Conservation (phyloP, 2,113 vertebrate genomes). For the Choloepus hoffmanni region DNA sequence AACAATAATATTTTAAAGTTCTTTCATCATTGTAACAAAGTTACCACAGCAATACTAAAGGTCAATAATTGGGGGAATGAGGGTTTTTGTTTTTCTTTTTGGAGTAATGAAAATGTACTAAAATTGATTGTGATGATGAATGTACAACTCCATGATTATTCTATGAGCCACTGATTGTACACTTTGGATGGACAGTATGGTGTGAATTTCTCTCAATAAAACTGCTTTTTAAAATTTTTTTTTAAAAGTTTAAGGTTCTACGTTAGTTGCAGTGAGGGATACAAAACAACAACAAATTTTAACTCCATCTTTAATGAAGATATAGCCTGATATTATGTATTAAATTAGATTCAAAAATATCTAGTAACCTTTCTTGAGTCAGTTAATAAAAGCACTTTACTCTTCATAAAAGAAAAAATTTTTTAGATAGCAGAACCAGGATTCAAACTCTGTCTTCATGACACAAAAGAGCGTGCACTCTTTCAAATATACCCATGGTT, state of each 20-base stretch:
- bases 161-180: no score
- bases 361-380: not conserved
- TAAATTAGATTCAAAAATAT: slow-evolving; percentile 16
- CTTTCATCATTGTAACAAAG: no score
- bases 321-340: not conserved
- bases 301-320: slow-evolving; percentile 23
- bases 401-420: not conserved
- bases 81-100: no score
- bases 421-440: not conserved
- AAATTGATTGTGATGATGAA: no score
- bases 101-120: no score
- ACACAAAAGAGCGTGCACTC: not conserved
- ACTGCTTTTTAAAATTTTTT: no score
- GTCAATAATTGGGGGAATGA: no score
- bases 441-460: not conserved
- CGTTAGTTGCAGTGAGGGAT: not conserved
- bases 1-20: no score
- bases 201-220: no score
- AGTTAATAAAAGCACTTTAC: slow-evolving; percentile 26
- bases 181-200: no score
- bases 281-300: not conserved
- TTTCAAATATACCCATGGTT: not conserved
- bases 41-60: no score
- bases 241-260: slow-evolving; percentile 18
- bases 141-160: no score